Conservation (phyloP, 2,113 vertebrate species). For the Fulmarus glacialis region DNA sequence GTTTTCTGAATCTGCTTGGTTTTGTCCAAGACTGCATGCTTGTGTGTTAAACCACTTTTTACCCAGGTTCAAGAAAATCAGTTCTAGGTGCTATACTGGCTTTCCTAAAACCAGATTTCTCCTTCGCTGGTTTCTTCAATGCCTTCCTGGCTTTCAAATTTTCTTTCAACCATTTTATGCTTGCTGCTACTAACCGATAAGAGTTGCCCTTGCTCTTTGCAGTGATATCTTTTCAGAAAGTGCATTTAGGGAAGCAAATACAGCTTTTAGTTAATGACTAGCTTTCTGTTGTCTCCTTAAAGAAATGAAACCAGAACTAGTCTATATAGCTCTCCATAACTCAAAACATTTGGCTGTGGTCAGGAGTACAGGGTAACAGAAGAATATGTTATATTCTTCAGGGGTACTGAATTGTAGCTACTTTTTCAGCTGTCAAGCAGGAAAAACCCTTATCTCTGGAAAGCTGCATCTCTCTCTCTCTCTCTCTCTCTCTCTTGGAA, state of each 20-base stretch:
- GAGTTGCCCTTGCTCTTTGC: background rate
- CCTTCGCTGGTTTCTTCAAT: background rate
- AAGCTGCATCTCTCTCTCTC: background rate
- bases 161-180: background rate
- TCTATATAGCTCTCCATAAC: background rate
- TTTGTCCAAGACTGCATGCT: background rate
- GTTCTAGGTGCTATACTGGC: background rate
- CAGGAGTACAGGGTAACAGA: background rate
- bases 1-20: background rate
- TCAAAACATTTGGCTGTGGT: background rate
- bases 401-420: background rate
- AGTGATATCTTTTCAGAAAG: background rate
- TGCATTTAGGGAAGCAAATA: background rate
- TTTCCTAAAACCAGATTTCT: background rate
- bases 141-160: background rate
- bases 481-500: background rate
- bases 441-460: background rate
- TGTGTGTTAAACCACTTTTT: background rate
- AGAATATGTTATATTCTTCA: background rate
- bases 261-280: background rate
- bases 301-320: background rate
- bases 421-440: background rate
- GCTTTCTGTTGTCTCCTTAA: background rate
- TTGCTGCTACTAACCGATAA: rapidly evolving
- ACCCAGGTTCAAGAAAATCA: background rate